Base-by-base conservation (phyloP, 2,113 vertebrate species). In the mouse (Mus musculus) region DNA sequence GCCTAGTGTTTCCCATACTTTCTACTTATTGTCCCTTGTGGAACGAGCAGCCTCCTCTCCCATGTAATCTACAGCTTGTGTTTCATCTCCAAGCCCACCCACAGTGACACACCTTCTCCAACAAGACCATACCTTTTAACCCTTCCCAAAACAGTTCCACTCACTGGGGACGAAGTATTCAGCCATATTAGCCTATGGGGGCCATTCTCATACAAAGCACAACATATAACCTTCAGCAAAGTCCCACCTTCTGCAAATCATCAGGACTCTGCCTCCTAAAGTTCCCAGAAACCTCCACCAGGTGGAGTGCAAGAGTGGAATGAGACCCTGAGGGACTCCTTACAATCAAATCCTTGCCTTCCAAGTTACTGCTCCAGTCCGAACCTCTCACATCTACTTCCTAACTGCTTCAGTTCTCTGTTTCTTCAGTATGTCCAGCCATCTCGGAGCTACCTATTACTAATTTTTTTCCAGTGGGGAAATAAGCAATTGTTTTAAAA, bases 391-490 rank as follows among this genome's bases (percentile, higher is more conserved):
- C 7, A 19, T n/a, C 36, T 3, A 89, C 39, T 63, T 49, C 36
- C 49, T 26, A 71, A 39, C 42, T 7, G 7, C 42, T 16, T 90
- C 1, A 3, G 5, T 12, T 12, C 69, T 42, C 28, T 73, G 16
- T 5, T 63, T 49, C 56, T 88, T 39, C n/a, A 42, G 20, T 42
- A 61, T 1, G 1, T 6, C 85, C 20, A 54, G 4, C 24, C 61
- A 20, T 49, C 28, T 73, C 75, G 77, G 80, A 49, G 19, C 85
- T 88, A 14, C 36, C 36, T 52, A 80, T 14, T 36, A 59, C 2
- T 75, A 39, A 86, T 33, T 75, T 89, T 28, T 59, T 93, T 10
- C 39, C 46, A 11, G 9, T 87, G 54, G 78, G 85, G n/a, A 94
- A 63, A 56, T 75, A 89, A 42, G 61, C 61, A 17, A 1, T 42